Percentiles rank a stretch among this genome's conserved stretches.
Conservation (phyloP, 2,888 invertebrate species). For the Catocala fraxini region DNA sequence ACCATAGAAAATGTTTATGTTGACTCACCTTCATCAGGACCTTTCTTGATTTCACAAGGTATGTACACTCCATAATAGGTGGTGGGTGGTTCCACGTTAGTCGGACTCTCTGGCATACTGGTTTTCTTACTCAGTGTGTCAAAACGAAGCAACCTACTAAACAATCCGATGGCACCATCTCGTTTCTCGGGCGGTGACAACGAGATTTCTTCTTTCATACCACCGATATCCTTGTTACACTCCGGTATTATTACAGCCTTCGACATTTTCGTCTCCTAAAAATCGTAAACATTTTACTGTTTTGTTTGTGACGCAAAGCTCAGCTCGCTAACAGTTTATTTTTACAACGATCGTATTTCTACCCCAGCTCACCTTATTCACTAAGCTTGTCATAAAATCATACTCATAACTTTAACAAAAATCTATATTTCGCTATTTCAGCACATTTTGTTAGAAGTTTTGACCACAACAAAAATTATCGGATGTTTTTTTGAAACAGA, state of each 20-base stretch:
- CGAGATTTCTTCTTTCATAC: slow-evolving; percentile 75
- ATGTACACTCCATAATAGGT: slow-evolving; percentile 85
- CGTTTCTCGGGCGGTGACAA: slow-evolving; percentile 76
- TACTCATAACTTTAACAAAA: slow-evolving; percentile 53
- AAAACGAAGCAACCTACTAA: slow-evolving; percentile 77
- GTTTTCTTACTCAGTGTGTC: slow-evolving; percentile 71
- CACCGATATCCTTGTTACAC: slow-evolving; percentile 74
- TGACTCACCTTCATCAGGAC: slow-evolving; percentile 80
- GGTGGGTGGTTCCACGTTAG: slow-evolving; percentile 65
- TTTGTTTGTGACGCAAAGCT: slow-evolving; percentile 83
- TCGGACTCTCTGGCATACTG: slow-evolving; percentile 65
- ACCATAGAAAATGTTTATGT: slow-evolving; percentile 15
- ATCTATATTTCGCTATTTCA: slow-evolving; percentile 51
- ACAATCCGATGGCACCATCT: slow-evolving; percentile 75
- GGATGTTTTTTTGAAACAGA: slow-evolving; percentile 63
- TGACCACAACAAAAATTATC: slow-evolving; percentile 54
- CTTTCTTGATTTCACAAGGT: slow-evolving; percentile 85
- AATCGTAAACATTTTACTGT: slow-evolving; percentile 80
- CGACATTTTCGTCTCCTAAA: slow-evolving; percentile 76
- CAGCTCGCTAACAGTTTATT: slow-evolving; percentile 69
- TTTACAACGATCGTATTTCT: slow-evolving; percentile 57
- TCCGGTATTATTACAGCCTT: slow-evolving; percentile 80
- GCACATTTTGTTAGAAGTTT: slow-evolving; percentile 58
- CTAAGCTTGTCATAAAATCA: slow-evolving; percentile 75
- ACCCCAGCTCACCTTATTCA: slow-evolving; percentile 59